phyloP scores from a whole-genome alignment of 2,797 vertebrate species.

The Hafferia zeledoni region DNA sequence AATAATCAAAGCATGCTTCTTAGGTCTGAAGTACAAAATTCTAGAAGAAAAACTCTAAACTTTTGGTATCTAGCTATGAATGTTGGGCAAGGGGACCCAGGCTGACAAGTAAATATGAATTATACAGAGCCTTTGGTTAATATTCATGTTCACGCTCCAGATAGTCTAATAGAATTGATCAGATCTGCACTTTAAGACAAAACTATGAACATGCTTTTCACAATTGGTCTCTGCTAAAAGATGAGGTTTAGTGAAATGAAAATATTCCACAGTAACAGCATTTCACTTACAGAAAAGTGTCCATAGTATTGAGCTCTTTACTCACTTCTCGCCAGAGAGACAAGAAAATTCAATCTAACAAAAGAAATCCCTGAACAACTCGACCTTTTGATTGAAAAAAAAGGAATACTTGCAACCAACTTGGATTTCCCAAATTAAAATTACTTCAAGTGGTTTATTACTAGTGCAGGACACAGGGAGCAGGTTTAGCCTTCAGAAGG shows the following conservation, averaged over 20 bases:
- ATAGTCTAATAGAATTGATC: background rate
- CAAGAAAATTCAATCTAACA: background rate
- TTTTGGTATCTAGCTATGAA: background rate
- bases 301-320: background rate
- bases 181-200: background rate
- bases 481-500: no score
- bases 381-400: background rate
- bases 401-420: background rate
- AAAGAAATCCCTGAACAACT: background rate
- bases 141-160: background rate
- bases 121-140: background rate
- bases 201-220: background rate
- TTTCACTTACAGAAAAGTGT: background rate
- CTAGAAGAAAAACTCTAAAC: background rate
- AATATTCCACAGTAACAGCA: background rate
- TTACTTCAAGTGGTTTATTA: background rate
- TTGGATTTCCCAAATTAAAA: background rate
- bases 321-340: background rate
- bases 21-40: background rate
- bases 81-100: background rate
- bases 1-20: conserved; percentile 20
- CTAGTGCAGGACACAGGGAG: no score
- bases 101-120: background rate
- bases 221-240: background rate
- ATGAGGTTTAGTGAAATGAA: background rate